Evolutionary conservation across 2,113 vertebrate species (phyloP).

Genomic region (Chamaetylas fuelleborni): DNA sequence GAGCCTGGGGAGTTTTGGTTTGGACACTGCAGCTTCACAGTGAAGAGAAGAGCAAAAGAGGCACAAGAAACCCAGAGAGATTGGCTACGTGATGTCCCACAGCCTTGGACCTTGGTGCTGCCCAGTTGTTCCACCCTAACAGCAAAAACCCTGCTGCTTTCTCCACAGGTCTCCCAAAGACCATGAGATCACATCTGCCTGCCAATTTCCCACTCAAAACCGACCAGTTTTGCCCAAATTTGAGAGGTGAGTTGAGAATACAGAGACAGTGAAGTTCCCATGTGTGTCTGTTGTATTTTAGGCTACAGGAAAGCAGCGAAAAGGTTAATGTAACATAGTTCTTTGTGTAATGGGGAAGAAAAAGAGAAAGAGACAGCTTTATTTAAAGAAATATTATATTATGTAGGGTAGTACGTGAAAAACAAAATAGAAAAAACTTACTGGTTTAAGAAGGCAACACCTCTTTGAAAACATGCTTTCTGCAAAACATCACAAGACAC

Average conservation of each 20-base stretch:
- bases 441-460: too few relatives aligned
- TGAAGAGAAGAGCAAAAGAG: background rate
- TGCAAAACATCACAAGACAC: too few relatives aligned
- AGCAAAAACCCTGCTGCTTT: background rate
- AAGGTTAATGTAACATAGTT: too few relatives aligned
- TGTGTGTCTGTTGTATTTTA: too few relatives aligned
- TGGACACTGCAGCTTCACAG: background rate
- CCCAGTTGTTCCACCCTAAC: background rate
- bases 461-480: too few relatives aligned
- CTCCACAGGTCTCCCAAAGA: background rate
- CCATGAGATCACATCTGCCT: background rate
- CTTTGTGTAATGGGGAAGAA: too few relatives aligned
- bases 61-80: background rate
- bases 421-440: too few relatives aligned
- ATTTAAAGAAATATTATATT: too few relatives aligned
- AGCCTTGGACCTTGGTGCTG: background rate
- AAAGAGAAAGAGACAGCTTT: too few relatives aligned
- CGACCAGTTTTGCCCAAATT: accelerated
- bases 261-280: background rate
- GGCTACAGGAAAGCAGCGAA: too few relatives aligned
- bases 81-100: accelerated
- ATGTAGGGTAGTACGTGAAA: too few relatives aligned
- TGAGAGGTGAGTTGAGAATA: background rate
- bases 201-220: background rate
- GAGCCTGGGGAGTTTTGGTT: background rate